Percentiles rank a stretch among this genome's conserved stretches.
These are phyloP conservation scores for Sphenopsis melanotis DNA, from an alignment of 2,797 vertebrate genomes.

Conservation along the genomic window DNA sequence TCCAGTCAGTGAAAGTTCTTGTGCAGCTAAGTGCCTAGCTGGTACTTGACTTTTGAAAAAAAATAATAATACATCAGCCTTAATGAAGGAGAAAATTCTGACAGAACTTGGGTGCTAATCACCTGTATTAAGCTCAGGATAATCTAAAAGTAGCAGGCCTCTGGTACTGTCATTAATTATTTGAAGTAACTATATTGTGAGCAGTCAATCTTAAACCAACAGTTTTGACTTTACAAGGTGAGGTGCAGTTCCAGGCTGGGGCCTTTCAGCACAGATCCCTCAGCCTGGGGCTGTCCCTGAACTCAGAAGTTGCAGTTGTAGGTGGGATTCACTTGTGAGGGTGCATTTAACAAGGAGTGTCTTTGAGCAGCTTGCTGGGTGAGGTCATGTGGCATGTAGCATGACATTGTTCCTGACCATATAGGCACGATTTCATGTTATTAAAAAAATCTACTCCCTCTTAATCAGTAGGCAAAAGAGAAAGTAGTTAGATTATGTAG, in stretches of 20 bases:
- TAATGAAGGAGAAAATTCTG: neutral
- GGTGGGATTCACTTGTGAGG: neutral
- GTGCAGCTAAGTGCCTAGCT: neutral
- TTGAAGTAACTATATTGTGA: neutral
- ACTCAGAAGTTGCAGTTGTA: rapidly evolving
- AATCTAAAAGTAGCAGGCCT: neutral
- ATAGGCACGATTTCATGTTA: neutral
- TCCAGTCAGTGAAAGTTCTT: neutral
- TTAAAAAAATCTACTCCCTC: neutral
- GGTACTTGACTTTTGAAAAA: neutral
- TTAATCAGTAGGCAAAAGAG: neutral
- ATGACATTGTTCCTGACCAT: neutral
- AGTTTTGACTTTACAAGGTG: neutral
- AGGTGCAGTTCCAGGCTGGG: neutral
- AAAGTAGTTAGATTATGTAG: neutral
- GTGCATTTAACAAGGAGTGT: neutral
- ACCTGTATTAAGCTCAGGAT: neutral
- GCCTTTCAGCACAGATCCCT: neutral
- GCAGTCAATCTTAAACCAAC: neutral
- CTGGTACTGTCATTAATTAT: neutral
- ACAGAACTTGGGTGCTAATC: neutral
- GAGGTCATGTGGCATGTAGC: neutral
- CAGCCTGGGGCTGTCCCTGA: neutral
- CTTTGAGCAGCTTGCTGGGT: neutral
- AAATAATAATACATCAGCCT: neutral